A percentile compares a stretch with the other conserved stretches of the same genome.
Conservation (phyloP, 1,140 invertebrate species). For the Antheraea pernyi region DNA sequence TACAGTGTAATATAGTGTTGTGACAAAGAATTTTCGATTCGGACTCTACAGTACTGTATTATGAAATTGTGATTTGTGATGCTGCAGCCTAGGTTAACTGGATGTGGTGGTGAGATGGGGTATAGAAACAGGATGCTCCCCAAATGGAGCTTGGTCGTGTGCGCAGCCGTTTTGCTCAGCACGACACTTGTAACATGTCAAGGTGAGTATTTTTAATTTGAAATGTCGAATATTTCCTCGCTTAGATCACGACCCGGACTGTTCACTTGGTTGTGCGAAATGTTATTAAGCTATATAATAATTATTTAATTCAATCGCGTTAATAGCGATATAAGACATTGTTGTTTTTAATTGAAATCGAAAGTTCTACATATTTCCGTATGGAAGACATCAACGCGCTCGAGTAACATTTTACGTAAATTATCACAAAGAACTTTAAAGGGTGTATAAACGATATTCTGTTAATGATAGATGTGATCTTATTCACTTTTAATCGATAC, state of each 20-base stretch:
- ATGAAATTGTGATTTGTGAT: conserved; percentile 31
- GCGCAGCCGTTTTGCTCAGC: conserved; percentile 35
- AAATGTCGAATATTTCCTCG: conserved; percentile 23
- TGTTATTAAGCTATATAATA: neutral
- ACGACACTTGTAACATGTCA: conserved; percentile 54
- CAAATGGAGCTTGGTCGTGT: conserved; percentile 39
- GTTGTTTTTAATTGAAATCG: neutral
- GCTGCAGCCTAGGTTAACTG: conserved; percentile 65
- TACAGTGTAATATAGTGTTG: conserved; percentile 20
- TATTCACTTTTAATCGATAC: too few species aligned
- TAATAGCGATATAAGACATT: too few species aligned
- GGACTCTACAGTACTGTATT: conserved; percentile 1
- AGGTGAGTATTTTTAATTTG: conserved; percentile 49
- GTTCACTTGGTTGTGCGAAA: conserved; percentile 8
- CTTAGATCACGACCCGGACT: conserved; percentile 16
- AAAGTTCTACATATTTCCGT: conserved; percentile 27
- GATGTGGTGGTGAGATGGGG: conserved; percentile 37
- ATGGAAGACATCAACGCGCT: conserved; percentile 48
- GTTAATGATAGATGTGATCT: too few species aligned
- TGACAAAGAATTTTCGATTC: conserved; percentile 15
- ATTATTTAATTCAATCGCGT: neutral
- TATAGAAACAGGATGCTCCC: conserved; percentile 17
- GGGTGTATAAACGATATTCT: too few species aligned
- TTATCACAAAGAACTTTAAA: neutral
- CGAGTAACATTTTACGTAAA: neutral